Evolutionary conservation across 2,797 vertebrate genomes (phyloP).

Genomic region (Cottoperca gobio): DNA sequence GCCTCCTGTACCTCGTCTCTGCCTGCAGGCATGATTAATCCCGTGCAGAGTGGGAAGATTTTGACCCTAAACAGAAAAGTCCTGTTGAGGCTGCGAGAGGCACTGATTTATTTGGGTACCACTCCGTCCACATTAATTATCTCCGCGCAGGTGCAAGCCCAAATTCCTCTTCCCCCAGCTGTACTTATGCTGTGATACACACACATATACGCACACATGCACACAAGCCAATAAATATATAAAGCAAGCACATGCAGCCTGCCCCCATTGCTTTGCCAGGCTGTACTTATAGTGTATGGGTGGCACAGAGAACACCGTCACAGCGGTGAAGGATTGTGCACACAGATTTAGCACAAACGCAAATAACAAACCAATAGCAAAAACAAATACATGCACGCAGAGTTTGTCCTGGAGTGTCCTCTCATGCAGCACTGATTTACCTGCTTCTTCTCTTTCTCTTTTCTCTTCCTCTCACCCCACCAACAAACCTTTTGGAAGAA

Average conservation of each 20-base stretch:
- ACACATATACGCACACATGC: slow-evolving; percentile 35
- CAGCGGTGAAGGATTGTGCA: slow-evolving; percentile 72
- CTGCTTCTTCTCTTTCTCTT: slow-evolving; percentile 10
- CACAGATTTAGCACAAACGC: slow-evolving; percentile 79
- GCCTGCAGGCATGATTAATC: slow-evolving; percentile 85
- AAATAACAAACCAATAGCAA: slow-evolving; percentile 70
- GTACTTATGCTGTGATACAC: slow-evolving; percentile 52
- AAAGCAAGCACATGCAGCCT: slow-evolving; percentile 61
- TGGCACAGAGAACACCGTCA: slow-evolving; percentile 79
- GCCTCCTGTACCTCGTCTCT: slow-evolving; percentile 59
- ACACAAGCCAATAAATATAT: slow-evolving; percentile 60
- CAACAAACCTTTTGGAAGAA: neutral
- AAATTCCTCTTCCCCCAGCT: slow-evolving; percentile 83
- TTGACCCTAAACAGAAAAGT: slow-evolving; percentile 90
- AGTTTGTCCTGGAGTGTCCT: slow-evolving; percentile 48
- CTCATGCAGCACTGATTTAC: slow-evolving; percentile 28
- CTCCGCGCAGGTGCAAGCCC: slow-evolving; percentile 85
- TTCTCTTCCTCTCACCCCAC: neutral
- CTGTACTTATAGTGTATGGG: slow-evolving; percentile 79
- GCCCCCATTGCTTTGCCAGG: slow-evolving; percentile 69
- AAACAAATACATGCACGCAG: slow-evolving; percentile 43
- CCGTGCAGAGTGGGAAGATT: slow-evolving; percentile 81
- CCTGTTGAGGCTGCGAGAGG: slow-evolving; percentile 86
- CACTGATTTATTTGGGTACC: slow-evolving; percentile 88
- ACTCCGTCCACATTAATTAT: slow-evolving; percentile 87